Evolutionary conservation across 1,140 invertebrate genomes (phyloP), one percentile per base, ranked within the genome.

Genomic region (Pararge aegeria): DNA sequence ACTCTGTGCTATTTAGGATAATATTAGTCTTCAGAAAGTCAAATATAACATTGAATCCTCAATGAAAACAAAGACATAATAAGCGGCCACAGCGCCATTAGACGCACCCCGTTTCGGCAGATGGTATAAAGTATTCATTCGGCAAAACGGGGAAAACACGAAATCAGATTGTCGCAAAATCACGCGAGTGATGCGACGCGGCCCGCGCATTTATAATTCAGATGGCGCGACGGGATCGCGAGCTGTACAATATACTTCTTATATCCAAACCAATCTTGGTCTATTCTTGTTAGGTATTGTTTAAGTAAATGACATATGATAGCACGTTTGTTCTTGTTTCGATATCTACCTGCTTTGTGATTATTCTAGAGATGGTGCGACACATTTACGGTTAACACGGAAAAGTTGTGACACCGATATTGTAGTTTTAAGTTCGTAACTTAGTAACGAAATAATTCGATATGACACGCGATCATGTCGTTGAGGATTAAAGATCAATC

Each of bases 131-230:
- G 83, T 58, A 89, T 89, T 89, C 86, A 89, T 51, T 54, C 64
- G 58, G 77, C 70, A 83, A 87, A 87, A 85, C 80, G 86, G 78
- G 74, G 80, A 80, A 82, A 78, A 87, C 81, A 80, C 81, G 73
- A 87, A 85, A 89, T 89, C 83, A 87, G 83, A 87, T 89, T 89
- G 86, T 89, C 86, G 84, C 81, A 80, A 84, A 86, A 89, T 86
- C 83, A 84, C 83, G 84, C 80, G 79, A 82, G 68, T 75, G 80
- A 78, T 75, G 69, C 68, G 77, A 52, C 71, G 59, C 70, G 66
- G 55, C 67, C 71, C 64, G 64, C 70, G 73, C 78, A 89, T 89
- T 69, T 87, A 89, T 89, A 85, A 89, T 89, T 87, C 86, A 89
- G 44, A 15, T 57, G 62, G 37, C 64, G 62, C 66, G 61, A 61